These are phyloP conservation scores for Schizaphis graminum DNA, from an alignment of 2,888 invertebrate genomes.

Conservation along the genomic window DNA sequence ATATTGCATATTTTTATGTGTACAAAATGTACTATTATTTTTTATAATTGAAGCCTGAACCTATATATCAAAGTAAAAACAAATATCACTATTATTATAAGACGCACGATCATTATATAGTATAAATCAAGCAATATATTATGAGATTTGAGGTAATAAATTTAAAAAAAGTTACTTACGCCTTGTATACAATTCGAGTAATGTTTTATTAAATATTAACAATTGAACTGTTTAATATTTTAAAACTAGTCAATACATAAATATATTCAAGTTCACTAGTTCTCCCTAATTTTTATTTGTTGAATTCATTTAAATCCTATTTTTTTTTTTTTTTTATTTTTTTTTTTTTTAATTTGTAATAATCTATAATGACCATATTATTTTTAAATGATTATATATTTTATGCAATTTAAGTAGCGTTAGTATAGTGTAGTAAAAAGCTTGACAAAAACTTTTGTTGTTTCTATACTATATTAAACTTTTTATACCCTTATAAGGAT, in stretches of 20 bases:
- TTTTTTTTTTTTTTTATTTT: background rate
- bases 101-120: background rate
- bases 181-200: background rate
- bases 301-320: background rate
- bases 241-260: background rate
- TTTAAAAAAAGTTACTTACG: background rate
- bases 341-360: background rate
- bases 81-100: background rate
- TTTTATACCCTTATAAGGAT: background rate
- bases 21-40: background rate
- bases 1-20: background rate
- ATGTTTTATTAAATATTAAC: background rate
- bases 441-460: background rate
- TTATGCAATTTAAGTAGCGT: background rate
- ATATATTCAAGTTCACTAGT: background rate
- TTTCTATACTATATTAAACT: background rate
- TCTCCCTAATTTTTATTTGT: background rate
- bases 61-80: background rate
- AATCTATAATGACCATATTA: background rate
- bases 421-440: too few relatives aligned
- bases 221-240: background rate
- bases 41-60: background rate
- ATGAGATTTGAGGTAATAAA: background rate
- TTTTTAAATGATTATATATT: background rate
- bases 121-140: background rate